phyloP scores from a whole-genome alignment of 2,113 vertebrate genomes.

The Corythoichthys haematopterus region DNA sequence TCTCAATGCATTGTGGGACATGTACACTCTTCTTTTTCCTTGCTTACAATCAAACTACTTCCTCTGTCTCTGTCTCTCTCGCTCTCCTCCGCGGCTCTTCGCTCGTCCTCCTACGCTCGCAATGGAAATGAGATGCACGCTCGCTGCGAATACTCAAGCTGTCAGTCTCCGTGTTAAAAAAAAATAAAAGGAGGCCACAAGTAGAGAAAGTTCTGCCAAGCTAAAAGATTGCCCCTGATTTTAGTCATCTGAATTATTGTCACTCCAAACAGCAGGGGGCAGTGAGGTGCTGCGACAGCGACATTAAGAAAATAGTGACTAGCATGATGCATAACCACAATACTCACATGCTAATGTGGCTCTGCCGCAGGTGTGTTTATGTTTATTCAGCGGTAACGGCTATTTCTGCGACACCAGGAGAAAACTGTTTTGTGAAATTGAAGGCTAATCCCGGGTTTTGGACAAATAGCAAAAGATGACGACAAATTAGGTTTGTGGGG shows the following conservation, averaged over 20 bases:
- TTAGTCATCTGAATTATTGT: neutral
- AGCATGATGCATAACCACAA: neutral
- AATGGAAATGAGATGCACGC: slow-evolving; percentile 47
- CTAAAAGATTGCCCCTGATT: neutral
- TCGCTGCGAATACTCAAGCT: slow-evolving; percentile 52
- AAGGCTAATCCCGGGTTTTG: neutral
- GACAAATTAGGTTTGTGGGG: neutral
- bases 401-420: neutral
- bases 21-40: slow-evolving; percentile 18
- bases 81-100: slow-evolving; percentile 31
- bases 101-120: slow-evolving; percentile 54
- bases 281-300: neutral
- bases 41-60: slow-evolving; percentile 12
- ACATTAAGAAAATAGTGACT: neutral
- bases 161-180: slow-evolving; percentile 21
- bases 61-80: slow-evolving; percentile 8
- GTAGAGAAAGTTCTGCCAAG: slow-evolving; percentile 8
- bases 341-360: neutral
- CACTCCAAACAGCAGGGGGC: neutral
- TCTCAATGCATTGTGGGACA: neutral
- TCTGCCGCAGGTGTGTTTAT: neutral
- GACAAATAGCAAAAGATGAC: neutral
- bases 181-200: slow-evolving; percentile 16
- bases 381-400: neutral
- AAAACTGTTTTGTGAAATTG: neutral